Evolutionary conservation across 2,113 vertebrate genomes (phyloP).

Genomic region (Tauraco erythrolophus): DNA sequence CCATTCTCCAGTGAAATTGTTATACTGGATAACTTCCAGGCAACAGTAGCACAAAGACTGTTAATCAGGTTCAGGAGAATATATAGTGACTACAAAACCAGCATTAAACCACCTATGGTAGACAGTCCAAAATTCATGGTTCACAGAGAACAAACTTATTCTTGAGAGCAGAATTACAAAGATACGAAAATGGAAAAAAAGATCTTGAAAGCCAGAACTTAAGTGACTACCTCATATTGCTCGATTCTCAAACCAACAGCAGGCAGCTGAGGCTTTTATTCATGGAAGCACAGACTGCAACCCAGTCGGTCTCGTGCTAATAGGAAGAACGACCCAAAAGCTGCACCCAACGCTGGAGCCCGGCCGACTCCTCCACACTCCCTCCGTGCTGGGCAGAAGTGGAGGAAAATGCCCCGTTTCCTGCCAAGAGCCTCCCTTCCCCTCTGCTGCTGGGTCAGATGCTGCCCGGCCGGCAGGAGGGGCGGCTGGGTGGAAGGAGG

Average conservation of each 20-base stretch:
- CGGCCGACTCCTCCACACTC: accelerated
- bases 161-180: constrained; percentile 28
- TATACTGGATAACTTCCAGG: constrained; percentile 41
- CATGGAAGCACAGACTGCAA: not conserved
- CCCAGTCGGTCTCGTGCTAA: not conserved
- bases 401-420: accelerated
- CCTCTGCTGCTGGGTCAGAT: accelerated
- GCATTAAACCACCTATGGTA: not conserved
- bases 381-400: not conserved
- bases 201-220: not conserved
- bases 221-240: not conserved
- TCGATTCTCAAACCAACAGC: not conserved
- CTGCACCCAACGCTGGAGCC: not conserved
- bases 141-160: constrained; percentile 31
- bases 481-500: not conserved
- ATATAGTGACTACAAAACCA: not conserved
- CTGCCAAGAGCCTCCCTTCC: not conserved
- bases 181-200: not conserved
- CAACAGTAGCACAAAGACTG: not conserved
- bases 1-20: constrained; percentile 42
- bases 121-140: not conserved
- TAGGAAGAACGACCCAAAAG: not conserved
- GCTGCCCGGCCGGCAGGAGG: not conserved
- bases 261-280: not conserved
- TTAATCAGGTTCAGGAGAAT: constrained; percentile 49